Evolutionary conservation across 92 coral and sea anemone species (phyloP), one percentile per base, ranked within the genome.

Genomic region (Zoanthus gigantus): DNA sequence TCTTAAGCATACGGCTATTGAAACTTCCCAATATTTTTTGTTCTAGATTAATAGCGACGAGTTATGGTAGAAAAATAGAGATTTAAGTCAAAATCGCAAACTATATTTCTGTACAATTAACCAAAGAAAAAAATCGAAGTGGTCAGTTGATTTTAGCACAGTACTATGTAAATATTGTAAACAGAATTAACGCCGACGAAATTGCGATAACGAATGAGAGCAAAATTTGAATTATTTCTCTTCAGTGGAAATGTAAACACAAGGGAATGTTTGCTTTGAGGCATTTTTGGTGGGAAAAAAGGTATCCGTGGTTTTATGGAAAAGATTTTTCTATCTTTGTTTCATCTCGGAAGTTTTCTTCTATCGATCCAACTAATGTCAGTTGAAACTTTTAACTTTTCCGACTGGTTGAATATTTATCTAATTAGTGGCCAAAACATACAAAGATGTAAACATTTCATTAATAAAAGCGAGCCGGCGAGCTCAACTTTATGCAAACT

Each of bases 341-440:
- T 60, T 71, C 31, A 90, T 77, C 87, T 82, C 82, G n/a, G 88
- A 89, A 74, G 16, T 50, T 90, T 87, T 78, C 71, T 76, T 82
- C 78, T 77, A 89, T 87, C 88, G 90, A 76, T 79, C 89, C 80
- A 79, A 78, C 90, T 87, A 91, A 80, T 74, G 86, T 82, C 87
- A 82, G 72, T 74, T 77, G 76, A 75, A 83, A 78, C 78, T 83
- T 89, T 78, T 92, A 16, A 92, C 86, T 89, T 88, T 83, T 90
- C 94, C 78, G 92, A 68, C 89, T 47, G 74, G 75, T 83, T 92
- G 95, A 90, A 92, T 92, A 94, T 90, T 90, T 92, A 94, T 94
- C 93, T 93, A 94, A 86, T 89, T 89, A 90, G 92, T 94, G 94
- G 88, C 82, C 54, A 91, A 85, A 91, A 83, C 88, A 85, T 83